Percentiles rank a stretch among this genome's conserved stretches.
phyloP scores from a whole-genome alignment of 1,140 invertebrate genomes.

The Trichonephila clavipes region DNA sequence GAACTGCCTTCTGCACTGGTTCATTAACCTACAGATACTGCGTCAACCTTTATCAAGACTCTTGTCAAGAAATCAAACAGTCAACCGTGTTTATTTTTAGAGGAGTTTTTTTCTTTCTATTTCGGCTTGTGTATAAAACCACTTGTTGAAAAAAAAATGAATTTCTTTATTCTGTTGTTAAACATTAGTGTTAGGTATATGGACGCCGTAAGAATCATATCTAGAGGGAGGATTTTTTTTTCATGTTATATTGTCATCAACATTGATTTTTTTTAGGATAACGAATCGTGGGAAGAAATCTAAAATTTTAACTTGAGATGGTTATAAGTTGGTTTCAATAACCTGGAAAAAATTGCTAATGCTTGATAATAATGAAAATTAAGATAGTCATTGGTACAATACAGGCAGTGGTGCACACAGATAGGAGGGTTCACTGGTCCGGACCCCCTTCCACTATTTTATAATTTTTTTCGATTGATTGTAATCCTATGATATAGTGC shows the following conservation, averaged over 20 bases:
- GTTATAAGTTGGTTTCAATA: neutral
- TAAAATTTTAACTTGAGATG: neutral
- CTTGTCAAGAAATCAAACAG: conserved; percentile 54
- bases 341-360: neutral
- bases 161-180: neutral
- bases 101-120: conserved; percentile 38
- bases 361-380: too few relatives aligned
- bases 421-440: too few relatives aligned
- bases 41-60: conserved; percentile 48
- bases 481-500: too few relatives aligned
- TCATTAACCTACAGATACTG: conserved; percentile 73
- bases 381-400: too few relatives aligned
- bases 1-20: conserved; percentile 65
- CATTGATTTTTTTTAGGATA: neutral
- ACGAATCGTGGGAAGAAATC: neutral
- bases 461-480: too few relatives aligned
- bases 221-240: neutral
- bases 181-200: neutral
- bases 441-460: too few relatives aligned
- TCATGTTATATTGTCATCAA: neutral
- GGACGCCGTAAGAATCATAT: neutral
- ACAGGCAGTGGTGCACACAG: too few relatives aligned
- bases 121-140: neutral
- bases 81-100: conserved; percentile 63
- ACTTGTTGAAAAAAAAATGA: conserved; percentile 16